These are phyloP conservation scores for Dastarcus helophoroides DNA, from an alignment of 2,888 invertebrate species.

Conservation along the genomic window DNA sequence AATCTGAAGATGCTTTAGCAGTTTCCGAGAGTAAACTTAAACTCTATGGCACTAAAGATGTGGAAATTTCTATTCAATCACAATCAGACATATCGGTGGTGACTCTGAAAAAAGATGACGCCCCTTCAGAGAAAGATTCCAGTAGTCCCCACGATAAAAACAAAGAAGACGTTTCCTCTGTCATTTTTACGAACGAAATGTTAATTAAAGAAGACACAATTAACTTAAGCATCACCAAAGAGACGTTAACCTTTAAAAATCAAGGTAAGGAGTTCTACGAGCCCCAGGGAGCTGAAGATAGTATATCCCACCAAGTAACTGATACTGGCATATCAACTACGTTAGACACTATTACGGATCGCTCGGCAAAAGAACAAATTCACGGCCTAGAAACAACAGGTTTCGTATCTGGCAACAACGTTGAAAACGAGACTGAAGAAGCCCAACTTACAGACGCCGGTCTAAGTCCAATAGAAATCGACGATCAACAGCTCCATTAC, in stretches of 20 bases:
- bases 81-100: slow-evolving; percentile 42
- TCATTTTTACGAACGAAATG: too few relatives aligned
- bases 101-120: too few relatives aligned
- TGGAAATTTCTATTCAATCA: slow-evolving; percentile 44
- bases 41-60: slow-evolving; percentile 41
- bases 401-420: slow-evolving; percentile 38
- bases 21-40: slow-evolving; percentile 43
- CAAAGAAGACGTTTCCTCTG: too few relatives aligned
- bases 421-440: slow-evolving; percentile 37
- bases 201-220: too few relatives aligned
- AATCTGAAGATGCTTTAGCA: slow-evolving; percentile 41
- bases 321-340: slow-evolving; percentile 46
- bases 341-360: slow-evolving; percentile 38
- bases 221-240: too few relatives aligned
- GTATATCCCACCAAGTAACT: slow-evolving; percentile 40
- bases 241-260: too few relatives aligned
- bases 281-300: slow-evolving; percentile 39
- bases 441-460: slow-evolving; percentile 44
- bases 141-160: too few relatives aligned
- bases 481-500: slow-evolving; percentile 35
- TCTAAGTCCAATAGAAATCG: slow-evolving; percentile 44
- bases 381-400: slow-evolving; percentile 33
- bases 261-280: too few relatives aligned
- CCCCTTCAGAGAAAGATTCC: too few relatives aligned
- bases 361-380: slow-evolving; percentile 3